A percentile compares a stretch with the other conserved stretches of the same genome.
phyloP scores from a whole-genome alignment of 2,113 vertebrate species.

The Hymenochirus boettgeri region DNA sequence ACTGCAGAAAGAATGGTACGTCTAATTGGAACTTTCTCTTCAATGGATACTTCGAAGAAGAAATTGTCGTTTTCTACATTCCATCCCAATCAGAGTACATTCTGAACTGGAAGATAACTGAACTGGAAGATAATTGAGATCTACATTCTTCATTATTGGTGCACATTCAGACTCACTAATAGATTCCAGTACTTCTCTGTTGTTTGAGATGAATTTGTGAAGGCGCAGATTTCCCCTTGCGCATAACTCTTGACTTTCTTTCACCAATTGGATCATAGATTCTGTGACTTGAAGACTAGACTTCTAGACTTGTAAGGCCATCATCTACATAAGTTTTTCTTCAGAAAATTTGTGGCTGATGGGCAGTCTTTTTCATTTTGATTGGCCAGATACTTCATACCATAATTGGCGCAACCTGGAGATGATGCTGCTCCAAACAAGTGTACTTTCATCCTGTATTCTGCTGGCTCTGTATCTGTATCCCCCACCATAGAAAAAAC shows the following conservation, averaged over 20 bases:
- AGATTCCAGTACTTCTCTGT: slow-evolving; percentile 4
- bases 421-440: slow-evolving; percentile 36
- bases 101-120: neutral
- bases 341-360: neutral
- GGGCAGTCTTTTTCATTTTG: slow-evolving; percentile 12
- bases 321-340: neutral
- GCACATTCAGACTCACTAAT: slow-evolving; percentile 1
- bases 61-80: neutral
- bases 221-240: neutral
- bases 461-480: neutral
- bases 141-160: slow-evolving; percentile 1
- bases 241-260: slow-evolving; percentile 10
- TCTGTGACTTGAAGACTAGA: neutral
- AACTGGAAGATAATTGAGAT: neutral
- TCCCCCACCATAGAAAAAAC: slow-evolving; percentile 41
- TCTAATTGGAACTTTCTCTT: neutral
- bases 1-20: slow-evolving; percentile 6
- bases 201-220: slow-evolving; percentile 1
- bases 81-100: neutral
- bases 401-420: slow-evolving; percentile 35
- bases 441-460: slow-evolving; percentile 26
- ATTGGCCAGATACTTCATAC: slow-evolving; percentile 16
- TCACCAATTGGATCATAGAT: slow-evolving; percentile 3
- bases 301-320: too few species aligned
- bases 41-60: neutral